Base-by-base conservation (phyloP, 2,888 invertebrate genomes). In the Cerceris rybyensis region DNA sequence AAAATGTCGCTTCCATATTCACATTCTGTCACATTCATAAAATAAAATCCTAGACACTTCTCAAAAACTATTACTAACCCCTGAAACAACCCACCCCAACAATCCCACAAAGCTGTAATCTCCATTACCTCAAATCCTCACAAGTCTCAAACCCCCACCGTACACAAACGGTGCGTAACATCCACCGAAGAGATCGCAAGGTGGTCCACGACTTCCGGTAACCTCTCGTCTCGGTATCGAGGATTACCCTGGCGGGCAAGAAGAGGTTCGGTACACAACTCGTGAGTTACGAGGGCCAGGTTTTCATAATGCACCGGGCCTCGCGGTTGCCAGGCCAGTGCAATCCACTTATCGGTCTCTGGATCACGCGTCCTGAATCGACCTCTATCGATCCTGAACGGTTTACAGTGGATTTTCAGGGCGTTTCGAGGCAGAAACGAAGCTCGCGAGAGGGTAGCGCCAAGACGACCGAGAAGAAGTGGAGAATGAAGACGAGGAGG, bases 371-470 rank as follows among this genome's bases (percentile, higher is more conserved):
- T 74, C 66, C 68, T 57, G 68, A 71, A 74, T 80, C 68, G 49
- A 55, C 70, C 63, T 74, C 69, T 58, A 76, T 76, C 77, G 82
- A 85, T 84, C 73, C 60, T 64, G 74, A 69, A 75, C 80, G 81
- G 70, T 80, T 78, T 76, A 76, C 82, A 72, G 80, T 78, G 84
- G 80, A 84, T 84, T 84, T 84, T 82, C 84, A 84, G 76, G 84
- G 80, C 85, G 85, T 82, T 77, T 79, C 84, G 84, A 75, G 69
- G 66, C 63, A 68, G 76, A 43, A 69, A 59, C 70, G 69, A 64
- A 59, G 49, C 6, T 39, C 54, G 60, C 63, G 28, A 67, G 68
- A 65, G 78, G 81, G 81, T 81, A 81, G 75, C 81, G 77, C 41
- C 65, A 54, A 64, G 70, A 69, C 59, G 63, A 52, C 65, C 46